Percentiles rank a stretch among this genome's conserved stretches.
These are phyloP conservation scores for Pantherophis alleghaniensis DNA, from an alignment of 2,797 vertebrate species.

Conservation along the genomic window DNA sequence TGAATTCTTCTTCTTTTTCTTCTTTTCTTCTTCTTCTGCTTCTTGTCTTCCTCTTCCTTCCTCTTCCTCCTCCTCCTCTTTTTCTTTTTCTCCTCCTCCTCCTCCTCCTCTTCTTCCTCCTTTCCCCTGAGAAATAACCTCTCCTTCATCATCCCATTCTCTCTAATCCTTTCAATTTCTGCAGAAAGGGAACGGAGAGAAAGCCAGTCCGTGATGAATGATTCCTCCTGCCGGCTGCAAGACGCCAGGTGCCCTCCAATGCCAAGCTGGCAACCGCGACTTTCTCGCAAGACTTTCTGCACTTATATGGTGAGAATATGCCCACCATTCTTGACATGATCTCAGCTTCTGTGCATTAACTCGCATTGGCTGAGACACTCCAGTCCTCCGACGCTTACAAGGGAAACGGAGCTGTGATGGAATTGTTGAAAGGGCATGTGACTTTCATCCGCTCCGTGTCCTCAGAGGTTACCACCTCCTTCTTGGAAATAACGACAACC, in stretches of 20 bases:
- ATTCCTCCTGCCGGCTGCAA: constrained; percentile 33
- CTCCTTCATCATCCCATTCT: background rate
- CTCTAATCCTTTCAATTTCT: background rate
- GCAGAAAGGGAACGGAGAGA: constrained; percentile 20
- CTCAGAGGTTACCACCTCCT: background rate
- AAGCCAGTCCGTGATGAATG: constrained; percentile 44
- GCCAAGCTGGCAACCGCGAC: constrained; percentile 45
- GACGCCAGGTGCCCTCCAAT: constrained; percentile 6
- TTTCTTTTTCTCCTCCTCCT: accelerated
- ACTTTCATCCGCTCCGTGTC: background rate
- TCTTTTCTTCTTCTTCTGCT: too few species aligned
- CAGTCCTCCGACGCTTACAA: constrained; percentile 1
- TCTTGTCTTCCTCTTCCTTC: too few species aligned
- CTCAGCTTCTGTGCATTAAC: constrained; percentile 18
- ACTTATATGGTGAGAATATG: constrained; percentile 57
- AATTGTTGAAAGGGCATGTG: constrained; percentile 6
- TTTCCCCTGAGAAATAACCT: background rate
- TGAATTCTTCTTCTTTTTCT: background rate
- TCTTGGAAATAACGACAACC: background rate
- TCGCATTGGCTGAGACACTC: background rate
- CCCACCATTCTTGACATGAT: background rate
- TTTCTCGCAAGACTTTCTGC: background rate
- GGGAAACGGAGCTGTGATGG: accelerated
- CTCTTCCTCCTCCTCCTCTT: too few species aligned
- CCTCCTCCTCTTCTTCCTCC: background rate